Percentiles rank a stretch among this genome's conserved stretches.
Evolutionary conservation across 2,888 invertebrate genomes (phyloP).

Genomic region (Nomada ferruginata): DNA sequence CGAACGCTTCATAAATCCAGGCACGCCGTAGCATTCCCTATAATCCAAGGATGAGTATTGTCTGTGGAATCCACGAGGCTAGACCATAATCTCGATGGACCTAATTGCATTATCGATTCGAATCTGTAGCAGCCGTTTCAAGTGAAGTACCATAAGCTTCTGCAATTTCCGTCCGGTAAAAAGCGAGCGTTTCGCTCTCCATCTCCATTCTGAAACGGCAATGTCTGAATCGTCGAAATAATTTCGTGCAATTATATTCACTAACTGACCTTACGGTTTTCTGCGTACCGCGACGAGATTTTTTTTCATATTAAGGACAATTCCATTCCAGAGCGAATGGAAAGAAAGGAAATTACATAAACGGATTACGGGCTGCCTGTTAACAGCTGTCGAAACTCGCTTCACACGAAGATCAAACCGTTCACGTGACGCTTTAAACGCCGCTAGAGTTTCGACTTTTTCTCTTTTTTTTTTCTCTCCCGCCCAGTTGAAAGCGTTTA

Average conservation of each 20-base stretch:
- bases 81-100: constrained; percentile 52
- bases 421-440: background rate
- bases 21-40: constrained; percentile 18
- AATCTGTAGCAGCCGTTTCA: constrained; percentile 47
- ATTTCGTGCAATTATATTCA: no score
- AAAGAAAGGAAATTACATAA: background rate
- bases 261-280: no score
- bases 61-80: constrained; percentile 51
- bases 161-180: background rate
- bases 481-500: background rate
- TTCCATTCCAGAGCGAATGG: background rate
- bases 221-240: background rate
- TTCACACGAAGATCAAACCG: background rate
- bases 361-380: constrained; percentile 7
- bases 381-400: constrained; percentile 10
- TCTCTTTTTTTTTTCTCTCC: background rate
- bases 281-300: no score
- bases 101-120: constrained; percentile 52
- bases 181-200: constrained; percentile 2
- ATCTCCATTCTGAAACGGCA: background rate
- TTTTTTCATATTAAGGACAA: background rate
- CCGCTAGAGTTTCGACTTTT: background rate
- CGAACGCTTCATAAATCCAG: constrained; percentile 21
- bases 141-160: constrained; percentile 29
- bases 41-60: constrained; percentile 52